phyloP scores from a whole-genome alignment of 2,888 invertebrate species.

The Cremastinae sp. region DNA sequence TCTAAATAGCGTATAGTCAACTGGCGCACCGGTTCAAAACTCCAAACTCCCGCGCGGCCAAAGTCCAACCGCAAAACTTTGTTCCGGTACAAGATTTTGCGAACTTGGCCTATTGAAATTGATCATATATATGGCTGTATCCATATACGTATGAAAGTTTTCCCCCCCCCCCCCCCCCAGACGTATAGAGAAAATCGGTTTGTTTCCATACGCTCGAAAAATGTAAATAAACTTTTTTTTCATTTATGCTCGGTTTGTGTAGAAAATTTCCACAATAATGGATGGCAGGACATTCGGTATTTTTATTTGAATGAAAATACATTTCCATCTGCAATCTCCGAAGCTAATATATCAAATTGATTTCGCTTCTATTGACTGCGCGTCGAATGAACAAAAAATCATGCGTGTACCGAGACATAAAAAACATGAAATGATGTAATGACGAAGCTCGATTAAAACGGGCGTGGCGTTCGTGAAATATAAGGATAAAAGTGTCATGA shows the following conservation, averaged over 20 bases:
- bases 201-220: no score
- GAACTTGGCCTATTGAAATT: constrained; percentile 51
- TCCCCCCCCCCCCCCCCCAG: no score
- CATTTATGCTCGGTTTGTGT: no score
- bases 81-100: constrained; percentile 39
- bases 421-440: background rate
- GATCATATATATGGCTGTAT: constrained; percentile 26
- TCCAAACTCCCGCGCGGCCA: constrained; percentile 43
- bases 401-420: background rate
- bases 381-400: constrained; percentile 22
- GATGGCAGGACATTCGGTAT: no score
- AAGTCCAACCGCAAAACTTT: constrained; percentile 47
- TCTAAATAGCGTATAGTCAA: constrained; percentile 46
- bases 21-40: constrained; percentile 43
- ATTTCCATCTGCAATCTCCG: no score
- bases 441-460: constrained; percentile 49
- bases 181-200: constrained; percentile 12
- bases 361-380: no score
- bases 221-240: no score
- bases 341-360: no score
- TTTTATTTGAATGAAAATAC: no score
- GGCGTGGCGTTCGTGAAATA: constrained; percentile 52
- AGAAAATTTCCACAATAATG: no score
- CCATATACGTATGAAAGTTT: constrained; percentile 12
- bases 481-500: constrained; percentile 15